phyloP scores from a whole-genome alignment of 1,140 invertebrate genomes.

The Ooceraea biroi region DNA sequence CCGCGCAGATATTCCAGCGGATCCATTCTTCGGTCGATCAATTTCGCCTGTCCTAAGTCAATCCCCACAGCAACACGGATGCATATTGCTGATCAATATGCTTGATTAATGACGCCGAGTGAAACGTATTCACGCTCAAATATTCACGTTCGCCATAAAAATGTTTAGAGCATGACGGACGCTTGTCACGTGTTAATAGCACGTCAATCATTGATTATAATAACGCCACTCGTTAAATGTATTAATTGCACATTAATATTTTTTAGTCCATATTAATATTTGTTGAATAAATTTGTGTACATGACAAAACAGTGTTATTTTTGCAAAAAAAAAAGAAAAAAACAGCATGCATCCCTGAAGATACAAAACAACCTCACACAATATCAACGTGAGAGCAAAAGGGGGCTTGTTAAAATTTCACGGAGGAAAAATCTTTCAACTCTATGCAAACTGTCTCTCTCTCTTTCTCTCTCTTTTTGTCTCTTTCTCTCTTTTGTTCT shows the following conservation, averaged over 20 bases:
- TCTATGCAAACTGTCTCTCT: neutral
- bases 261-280: too few species aligned
- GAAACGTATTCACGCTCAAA: neutral
- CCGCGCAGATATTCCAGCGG: conserved; percentile 11
- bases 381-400: neutral
- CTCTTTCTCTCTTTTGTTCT: neutral
- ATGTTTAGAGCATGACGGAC: neutral
- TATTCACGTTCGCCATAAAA: neutral
- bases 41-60: neutral
- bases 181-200: neutral
- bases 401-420: neutral
- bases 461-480: too few species aligned
- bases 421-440: neutral
- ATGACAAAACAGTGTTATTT: neutral
- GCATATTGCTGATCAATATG: neutral
- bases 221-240: too few species aligned
- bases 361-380: neutral
- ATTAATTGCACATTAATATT: too few species aligned
- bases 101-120: conserved; percentile 23
- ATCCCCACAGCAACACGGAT: too few species aligned
- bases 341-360: conserved; percentile 22
- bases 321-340: neutral
- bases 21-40: neutral
- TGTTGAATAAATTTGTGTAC: too few species aligned
- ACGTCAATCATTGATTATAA: neutral